Evolutionary conservation across 1,140 invertebrate species (phyloP), one percentile per base, ranked within the genome.

Genomic region (Nylanderia fulva): DNA sequence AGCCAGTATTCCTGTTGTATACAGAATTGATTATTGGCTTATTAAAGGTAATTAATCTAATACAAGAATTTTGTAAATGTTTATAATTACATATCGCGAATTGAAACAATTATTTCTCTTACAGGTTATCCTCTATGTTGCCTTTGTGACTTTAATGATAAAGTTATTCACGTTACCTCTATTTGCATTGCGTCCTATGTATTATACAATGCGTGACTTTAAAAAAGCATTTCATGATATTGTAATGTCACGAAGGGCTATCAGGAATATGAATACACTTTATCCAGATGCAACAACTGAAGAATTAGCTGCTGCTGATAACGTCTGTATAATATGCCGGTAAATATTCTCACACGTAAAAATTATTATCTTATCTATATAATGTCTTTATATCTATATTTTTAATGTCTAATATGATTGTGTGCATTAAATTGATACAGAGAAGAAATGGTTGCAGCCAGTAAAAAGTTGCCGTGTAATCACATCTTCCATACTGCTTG

Each of bases 401-500:
- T 71, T 39, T 15, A 21, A 21, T 54, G 0, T 5, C 42, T 75
- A 15, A 82, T 61, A 5, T 48, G n/a, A n/a, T n/a, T n/a, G 3
- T 48, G 15, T 3, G 4, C 9, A n/a, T 54, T 52, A 36, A 71
- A 69, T 24, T 76, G 68, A 69, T 68, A 54, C 42, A 95, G 95
- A 42, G 95, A 96, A 85, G 95, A 96, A 86, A 96, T 96, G 95
- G 93, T 96, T 42, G 93, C 95, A 95, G 98, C 97, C 56, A 98
- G 98, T 2, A 99, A 99, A 95, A 99, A 99, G 93, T 95, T 99
- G 77, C 99, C 99, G 0, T 99, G 99, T 95, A 99, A 99, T 95
- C 99, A 99, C 93, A 99, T 99, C 91, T 99, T 99, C 95, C 99
- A 99, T 94, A 98, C 99, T 29, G 97, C 98, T 42, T 99, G 99